phyloP scores from a whole-genome alignment of 2,113 vertebrate genomes.

The Suncus etruscus region DNA sequence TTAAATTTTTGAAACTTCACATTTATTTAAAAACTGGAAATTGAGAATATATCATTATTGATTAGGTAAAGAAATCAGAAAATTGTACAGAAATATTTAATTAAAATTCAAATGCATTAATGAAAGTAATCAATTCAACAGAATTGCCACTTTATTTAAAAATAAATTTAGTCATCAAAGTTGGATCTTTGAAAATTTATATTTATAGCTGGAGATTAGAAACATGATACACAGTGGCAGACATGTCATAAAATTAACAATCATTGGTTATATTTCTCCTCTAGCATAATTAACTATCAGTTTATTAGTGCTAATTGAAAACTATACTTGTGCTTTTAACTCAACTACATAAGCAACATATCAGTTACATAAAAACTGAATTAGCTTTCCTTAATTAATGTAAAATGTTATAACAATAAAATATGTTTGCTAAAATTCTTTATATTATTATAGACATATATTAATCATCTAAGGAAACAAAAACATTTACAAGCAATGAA shows the following conservation, averaged over 20 bases:
- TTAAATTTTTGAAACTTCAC: neutral
- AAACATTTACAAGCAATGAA: neutral
- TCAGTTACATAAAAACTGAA: too few species aligned
- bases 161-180: too few species aligned
- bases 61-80: neutral
- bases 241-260: slow-evolving; percentile 43
- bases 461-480: neutral
- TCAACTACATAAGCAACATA: neutral
- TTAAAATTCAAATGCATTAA: neutral
- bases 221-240: neutral
- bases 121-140: neutral
- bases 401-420: too few species aligned
- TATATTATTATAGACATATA: neutral
- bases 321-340: slow-evolving; percentile 22
- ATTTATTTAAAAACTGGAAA: neutral
- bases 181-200: neutral
- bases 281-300: neutral
- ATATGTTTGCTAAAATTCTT: neutral
- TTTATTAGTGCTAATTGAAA: slow-evolving; percentile 38
- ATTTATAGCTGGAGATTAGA: slow-evolving; percentile 34
- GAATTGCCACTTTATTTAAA: neutral
- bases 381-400: too few species aligned
- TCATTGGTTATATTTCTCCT: slow-evolving; percentile 39
- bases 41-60: neutral
- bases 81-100: neutral